Conservation (phyloP, 92 coral and sea anemone genomes). For the Zoanthus sansibaricus region DNA sequence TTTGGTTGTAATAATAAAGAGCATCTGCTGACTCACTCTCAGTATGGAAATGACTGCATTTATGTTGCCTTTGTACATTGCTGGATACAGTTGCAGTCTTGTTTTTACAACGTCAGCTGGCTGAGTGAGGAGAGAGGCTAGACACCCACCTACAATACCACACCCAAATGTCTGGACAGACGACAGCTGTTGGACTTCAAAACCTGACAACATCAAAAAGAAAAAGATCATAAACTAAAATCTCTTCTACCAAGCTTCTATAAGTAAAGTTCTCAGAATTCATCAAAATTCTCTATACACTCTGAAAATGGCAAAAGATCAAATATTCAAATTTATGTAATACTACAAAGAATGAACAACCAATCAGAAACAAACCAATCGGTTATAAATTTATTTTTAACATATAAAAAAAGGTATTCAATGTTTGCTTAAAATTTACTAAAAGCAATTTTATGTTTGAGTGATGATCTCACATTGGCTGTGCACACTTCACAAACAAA, state of each 20-base stretch:
- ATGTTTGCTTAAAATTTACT: too few species aligned
- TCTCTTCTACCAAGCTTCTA: not conserved
- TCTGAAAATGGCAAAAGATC: too few species aligned
- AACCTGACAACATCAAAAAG: not conserved
- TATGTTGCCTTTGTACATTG: conserved; percentile 27
- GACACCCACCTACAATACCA: conserved; percentile 26
- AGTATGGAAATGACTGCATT: conserved; percentile 27
- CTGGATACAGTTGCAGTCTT: conserved; percentile 34
- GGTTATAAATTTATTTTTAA: too few species aligned
- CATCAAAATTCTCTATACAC: not conserved
- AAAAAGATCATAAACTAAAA: not conserved
- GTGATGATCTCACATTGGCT: too few species aligned
- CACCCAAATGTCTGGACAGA: conserved; percentile 41
- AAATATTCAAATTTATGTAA: too few species aligned
- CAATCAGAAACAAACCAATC: too few species aligned
- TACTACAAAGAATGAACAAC: too few species aligned
- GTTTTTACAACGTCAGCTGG: conserved; percentile 42
- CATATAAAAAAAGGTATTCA: too few species aligned
- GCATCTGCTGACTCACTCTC: not conserved
- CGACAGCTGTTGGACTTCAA: conserved; percentile 21
- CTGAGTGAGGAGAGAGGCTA: conserved; percentile 34
- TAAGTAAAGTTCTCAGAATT: not conserved
- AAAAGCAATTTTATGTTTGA: too few species aligned
- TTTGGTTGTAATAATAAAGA: not conserved
- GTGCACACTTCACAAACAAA: too few species aligned